phyloP scores from a whole-genome alignment of 2,797 vertebrate genomes.

The Sebastes minor region DNA sequence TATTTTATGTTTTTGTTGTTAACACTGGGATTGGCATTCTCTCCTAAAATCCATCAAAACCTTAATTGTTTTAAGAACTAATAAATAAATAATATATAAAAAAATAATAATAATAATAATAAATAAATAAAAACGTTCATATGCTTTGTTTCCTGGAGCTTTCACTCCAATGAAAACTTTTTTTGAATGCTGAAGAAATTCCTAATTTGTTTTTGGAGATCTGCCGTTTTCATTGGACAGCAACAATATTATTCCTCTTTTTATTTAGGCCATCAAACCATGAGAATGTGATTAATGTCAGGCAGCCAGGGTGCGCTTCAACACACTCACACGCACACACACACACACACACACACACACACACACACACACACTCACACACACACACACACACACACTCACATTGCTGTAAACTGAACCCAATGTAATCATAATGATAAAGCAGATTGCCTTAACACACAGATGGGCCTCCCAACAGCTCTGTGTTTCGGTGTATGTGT shows the following conservation, averaged over 20 bases:
- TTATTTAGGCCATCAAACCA: conserved; percentile 81
- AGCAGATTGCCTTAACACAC: conserved; percentile 88
- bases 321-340: conserved; percentile 22
- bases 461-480: conserved; percentile 88
- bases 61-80: not conserved
- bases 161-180: not conserved
- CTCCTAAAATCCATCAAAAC: not conserved
- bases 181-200: conserved; percentile 29
- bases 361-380: conserved; percentile 9
- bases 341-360: conserved; percentile 20
- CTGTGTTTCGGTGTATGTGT: not conserved
- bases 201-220: conserved; percentile 40
- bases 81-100: no score
- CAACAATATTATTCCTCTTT: conserved; percentile 71
- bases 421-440: conserved; percentile 89
- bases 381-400: conserved; percentile 18
- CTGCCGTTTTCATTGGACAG: conserved; percentile 59
- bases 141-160: not conserved
- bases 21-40: not conserved
- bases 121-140: not conserved
- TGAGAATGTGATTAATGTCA: conserved; percentile 80
- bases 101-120: not conserved
- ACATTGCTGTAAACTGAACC: conserved; percentile 88
- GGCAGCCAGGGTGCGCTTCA: conserved; percentile 49
- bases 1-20: not conserved